phyloP scores from a whole-genome alignment of 2,113 vertebrate genomes.

The Barnardius zonarius region DNA sequence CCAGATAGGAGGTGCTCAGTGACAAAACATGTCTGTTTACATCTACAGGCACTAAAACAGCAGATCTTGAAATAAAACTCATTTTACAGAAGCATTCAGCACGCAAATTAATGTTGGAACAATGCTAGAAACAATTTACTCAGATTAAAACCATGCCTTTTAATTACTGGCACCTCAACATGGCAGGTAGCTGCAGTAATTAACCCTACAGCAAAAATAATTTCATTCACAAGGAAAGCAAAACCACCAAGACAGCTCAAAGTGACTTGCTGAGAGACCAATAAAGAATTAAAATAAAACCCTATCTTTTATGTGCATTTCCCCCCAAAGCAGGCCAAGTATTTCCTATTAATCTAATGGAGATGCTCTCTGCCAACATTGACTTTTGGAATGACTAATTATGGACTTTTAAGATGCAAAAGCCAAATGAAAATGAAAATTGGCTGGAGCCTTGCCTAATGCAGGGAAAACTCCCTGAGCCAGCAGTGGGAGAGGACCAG shows the following conservation, averaged over 20 bases:
- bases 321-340: neutral
- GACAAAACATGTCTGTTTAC: neutral
- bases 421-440: conserved; percentile 37
- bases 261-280: neutral
- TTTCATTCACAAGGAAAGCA: neutral
- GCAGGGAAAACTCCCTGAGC: neutral
- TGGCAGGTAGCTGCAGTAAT: neutral
- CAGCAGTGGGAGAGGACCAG: neutral
- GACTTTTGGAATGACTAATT: neutral
- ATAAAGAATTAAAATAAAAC: conserved; percentile 1
- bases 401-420: neutral
- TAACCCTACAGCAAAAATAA: neutral
- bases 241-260: neutral
- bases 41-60: neutral
- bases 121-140: neutral
- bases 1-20: neutral
- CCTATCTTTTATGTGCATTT: neutral
- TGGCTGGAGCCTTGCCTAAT: neutral
- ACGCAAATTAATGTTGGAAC: neutral
- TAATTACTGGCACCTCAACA: neutral
- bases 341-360: conserved; percentile 1
- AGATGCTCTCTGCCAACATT: neutral
- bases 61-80: neutral
- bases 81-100: neutral
- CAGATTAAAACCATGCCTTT: neutral